Conservation (phyloP, 1,140 invertebrate species). For the Leptinotarsa texana region DNA sequence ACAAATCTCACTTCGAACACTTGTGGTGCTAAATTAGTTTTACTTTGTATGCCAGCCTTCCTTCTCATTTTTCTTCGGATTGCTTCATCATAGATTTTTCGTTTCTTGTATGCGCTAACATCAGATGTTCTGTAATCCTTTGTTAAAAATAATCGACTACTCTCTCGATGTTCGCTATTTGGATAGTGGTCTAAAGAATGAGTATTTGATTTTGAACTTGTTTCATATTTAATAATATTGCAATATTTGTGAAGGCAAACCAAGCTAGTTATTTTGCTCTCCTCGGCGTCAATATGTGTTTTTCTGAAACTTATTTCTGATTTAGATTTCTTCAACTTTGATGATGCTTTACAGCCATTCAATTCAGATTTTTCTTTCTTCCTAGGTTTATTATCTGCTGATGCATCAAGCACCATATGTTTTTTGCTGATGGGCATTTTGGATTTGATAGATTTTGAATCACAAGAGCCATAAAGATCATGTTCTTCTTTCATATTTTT, state of each 20-base stretch:
- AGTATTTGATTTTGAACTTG: slow-evolving; percentile 18
- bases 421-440: not conserved
- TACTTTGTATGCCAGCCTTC: slow-evolving; percentile 22
- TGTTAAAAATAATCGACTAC: slow-evolving; percentile 36
- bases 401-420: not conserved
- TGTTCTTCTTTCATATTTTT: not conserved
- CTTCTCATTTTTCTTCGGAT: slow-evolving; percentile 38
- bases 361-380: not conserved
- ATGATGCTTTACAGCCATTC: not conserved
- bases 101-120: slow-evolving; percentile 36
- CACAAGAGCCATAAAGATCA: not conserved
- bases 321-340: slow-evolving; percentile 20
- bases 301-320: slow-evolving; percentile 23
- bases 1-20: slow-evolving; percentile 37
- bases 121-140: slow-evolving; percentile 34
- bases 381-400: not conserved
- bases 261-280: slow-evolving; percentile 16
- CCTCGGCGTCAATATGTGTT: not conserved
- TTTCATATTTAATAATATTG: slow-evolving; percentile 24
- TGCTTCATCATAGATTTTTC: slow-evolving; percentile 38
- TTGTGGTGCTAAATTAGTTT: slow-evolving; percentile 29
- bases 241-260: slow-evolving; percentile 30
- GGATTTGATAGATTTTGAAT: not conserved
- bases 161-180: slow-evolving; percentile 3
- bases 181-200: slow-evolving; percentile 25